Percentiles rank a stretch among this genome's conserved stretches.
Conservation (phyloP, 2,113 vertebrate genomes). For the Physeter macrocephalus region DNA sequence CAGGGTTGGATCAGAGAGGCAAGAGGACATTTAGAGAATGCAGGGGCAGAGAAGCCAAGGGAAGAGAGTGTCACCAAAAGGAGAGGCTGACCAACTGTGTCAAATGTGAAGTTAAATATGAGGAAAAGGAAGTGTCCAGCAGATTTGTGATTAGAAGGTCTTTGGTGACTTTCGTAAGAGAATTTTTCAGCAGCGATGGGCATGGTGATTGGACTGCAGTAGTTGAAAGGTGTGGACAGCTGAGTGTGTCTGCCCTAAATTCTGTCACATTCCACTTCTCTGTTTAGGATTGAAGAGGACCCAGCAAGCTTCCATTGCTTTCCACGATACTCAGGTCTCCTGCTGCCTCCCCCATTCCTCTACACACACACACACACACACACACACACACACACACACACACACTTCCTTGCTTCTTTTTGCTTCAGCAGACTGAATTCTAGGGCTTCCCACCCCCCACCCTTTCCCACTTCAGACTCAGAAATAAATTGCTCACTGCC, state of each 20-base stretch:
- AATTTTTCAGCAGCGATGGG: not conserved
- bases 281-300: not conserved
- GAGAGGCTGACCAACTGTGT: not conserved
- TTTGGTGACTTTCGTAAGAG: not conserved
- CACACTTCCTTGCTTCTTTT: not conserved
- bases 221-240: not conserved
- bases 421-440: slow-evolving; percentile 4
- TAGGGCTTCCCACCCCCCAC: not conserved
- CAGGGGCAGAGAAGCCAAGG: not conserved
- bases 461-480: slow-evolving; percentile 12
- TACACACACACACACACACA: not conserved
- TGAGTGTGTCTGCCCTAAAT: not conserved
- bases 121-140: not conserved
- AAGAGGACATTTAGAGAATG: not conserved
- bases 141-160: not conserved
- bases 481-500: slow-evolving; percentile 58
- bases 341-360: not conserved
- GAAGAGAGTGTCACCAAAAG: not conserved
- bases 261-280: not conserved
- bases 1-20: not conserved
- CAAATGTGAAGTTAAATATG: not conserved
- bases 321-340: not conserved
- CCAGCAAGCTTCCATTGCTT: not conserved
- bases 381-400: not conserved
- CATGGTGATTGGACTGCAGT: not conserved